Conservation (phyloP, 2,888 invertebrate species). For the Oligia strigilis region DNA sequence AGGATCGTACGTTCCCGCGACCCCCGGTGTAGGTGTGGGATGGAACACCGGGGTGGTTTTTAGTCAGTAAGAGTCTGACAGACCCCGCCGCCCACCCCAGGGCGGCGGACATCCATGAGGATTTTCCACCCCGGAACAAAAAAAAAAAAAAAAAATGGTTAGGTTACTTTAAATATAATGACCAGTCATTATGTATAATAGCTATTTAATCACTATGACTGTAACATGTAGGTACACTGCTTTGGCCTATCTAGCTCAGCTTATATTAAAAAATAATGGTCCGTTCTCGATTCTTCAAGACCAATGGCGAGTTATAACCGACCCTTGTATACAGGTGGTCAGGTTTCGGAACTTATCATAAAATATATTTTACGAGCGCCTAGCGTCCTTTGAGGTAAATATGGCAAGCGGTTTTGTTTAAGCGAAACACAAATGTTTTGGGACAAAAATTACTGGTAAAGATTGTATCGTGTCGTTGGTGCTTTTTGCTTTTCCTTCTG, state of each 20-base stretch:
- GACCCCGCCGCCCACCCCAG: too few relatives aligned
- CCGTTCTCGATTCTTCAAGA: conserved; percentile 57
- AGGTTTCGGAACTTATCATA: conserved; percentile 57
- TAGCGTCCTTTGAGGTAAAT: conserved; percentile 54
- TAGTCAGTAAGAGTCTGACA: too few relatives aligned
- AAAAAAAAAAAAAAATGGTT: too few relatives aligned
- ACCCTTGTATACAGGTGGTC: conserved; percentile 62
- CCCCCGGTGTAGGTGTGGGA: too few relatives aligned
- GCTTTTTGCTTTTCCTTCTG: conserved; percentile 3
- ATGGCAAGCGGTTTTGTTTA: conserved; percentile 35
- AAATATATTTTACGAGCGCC: conserved; percentile 63
- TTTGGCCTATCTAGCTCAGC: conserved; percentile 55
- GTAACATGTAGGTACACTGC: conserved; percentile 8
- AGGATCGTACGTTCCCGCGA: too few relatives aligned
- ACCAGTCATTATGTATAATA: too few relatives aligned
- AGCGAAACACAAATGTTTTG: conserved; percentile 48
- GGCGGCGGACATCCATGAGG: too few relatives aligned
- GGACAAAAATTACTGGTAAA: conserved; percentile 48
- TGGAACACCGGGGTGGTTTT: too few relatives aligned
- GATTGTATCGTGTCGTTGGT: conserved; percentile 26
- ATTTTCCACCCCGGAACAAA: too few relatives aligned
- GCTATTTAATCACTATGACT: too few relatives aligned
- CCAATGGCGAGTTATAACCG: conserved; percentile 51
- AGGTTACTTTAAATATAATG: too few relatives aligned
- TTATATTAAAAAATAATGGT: conserved; percentile 66